These are phyloP conservation scores for Alces alces DNA, from an alignment of 2,113 vertebrate species.

Conservation along the genomic window DNA sequence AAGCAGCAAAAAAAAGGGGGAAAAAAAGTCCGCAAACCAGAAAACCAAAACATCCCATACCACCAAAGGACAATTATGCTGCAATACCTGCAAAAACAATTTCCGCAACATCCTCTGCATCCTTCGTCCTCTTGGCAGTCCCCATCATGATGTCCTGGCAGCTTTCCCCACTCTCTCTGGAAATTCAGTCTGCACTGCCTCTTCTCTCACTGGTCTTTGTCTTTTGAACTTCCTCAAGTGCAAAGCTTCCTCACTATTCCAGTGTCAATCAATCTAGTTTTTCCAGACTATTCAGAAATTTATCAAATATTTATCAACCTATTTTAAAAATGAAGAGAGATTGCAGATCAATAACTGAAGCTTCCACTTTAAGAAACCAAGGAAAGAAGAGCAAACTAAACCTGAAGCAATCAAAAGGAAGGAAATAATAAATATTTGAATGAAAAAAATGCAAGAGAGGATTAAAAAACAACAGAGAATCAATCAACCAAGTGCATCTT, in stretches of 20 bases:
- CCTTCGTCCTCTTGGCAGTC: background rate
- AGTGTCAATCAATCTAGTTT: background rate
- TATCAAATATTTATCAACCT: background rate
- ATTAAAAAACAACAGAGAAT: background rate
- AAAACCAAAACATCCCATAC: background rate
- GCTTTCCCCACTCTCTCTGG: no score
- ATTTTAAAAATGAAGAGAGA: background rate
- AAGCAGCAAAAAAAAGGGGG: background rate
- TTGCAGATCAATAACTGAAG: background rate
- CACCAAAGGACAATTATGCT: background rate
- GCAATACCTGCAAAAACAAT: background rate
- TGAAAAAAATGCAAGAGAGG: background rate
- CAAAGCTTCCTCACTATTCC: background rate
- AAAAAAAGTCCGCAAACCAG: background rate
- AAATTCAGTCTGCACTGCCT: background rate
- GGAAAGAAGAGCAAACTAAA: background rate
- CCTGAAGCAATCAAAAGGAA: background rate
- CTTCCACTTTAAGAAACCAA: background rate
- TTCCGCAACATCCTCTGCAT: background rate
- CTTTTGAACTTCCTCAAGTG: background rate
- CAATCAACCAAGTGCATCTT: background rate
- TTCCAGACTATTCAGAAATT: background rate
- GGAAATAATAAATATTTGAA: background rate
- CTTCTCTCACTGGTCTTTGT: background rate
- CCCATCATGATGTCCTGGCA: background rate